phyloP scores from a whole-genome alignment of 1,140 invertebrate species.

The Lasaia peninsularis region DNA sequence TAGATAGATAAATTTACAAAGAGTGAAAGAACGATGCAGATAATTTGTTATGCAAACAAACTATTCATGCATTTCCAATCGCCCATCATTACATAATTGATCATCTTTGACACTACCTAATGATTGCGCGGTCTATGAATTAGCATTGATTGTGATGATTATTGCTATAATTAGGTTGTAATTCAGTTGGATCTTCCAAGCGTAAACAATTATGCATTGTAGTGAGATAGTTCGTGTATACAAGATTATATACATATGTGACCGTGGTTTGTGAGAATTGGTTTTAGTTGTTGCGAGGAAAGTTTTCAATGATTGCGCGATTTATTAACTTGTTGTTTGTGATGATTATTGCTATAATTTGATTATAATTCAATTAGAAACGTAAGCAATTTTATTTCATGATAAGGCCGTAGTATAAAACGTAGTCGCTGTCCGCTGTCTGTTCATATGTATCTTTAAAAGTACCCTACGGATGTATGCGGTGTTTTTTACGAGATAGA shows the following conservation, averaged over 20 bases:
- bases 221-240: not conserved
- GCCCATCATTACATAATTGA: constrained; percentile 5
- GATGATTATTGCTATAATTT: not conserved
- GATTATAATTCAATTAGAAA: not conserved
- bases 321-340: not conserved
- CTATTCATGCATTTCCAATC: constrained; percentile 1
- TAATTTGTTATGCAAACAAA: not conserved
- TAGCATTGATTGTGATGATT: not conserved
- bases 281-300: not conserved
- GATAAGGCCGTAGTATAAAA: not conserved
- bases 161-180: constrained; percentile 1
- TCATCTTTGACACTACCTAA: constrained; percentile 6
- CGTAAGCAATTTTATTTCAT: not conserved
- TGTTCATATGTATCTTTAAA: no score
- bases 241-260: not conserved
- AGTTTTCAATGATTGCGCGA: not conserved
- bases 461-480: no score
- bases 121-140: not conserved
- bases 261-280: not conserved
- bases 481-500: no score
- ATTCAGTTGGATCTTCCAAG: not conserved
- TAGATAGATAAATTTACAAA: not conserved
- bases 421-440: no score
- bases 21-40: not conserved
- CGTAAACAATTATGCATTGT: not conserved